Evolutionary conservation across 2,888 invertebrate genomes (phyloP).

Genomic region (Ethmia dodecea): DNA sequence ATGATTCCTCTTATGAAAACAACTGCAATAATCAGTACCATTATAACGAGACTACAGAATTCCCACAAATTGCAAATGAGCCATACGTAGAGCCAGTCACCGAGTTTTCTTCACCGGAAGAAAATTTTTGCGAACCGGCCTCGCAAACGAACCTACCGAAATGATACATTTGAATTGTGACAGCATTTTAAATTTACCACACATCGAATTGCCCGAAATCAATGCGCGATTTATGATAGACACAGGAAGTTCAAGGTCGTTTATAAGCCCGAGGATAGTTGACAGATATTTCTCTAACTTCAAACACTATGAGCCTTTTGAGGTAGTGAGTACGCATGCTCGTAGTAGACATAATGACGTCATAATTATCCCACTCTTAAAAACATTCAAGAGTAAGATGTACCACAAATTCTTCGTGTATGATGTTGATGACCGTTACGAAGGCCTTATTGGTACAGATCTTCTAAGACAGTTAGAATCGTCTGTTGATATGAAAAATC

Average conservation of each 20-base stretch:
- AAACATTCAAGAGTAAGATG: slow-evolving; percentile 5
- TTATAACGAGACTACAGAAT: too few relatives aligned
- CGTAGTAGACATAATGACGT: slow-evolving; percentile 9
- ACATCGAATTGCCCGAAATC: slow-evolving; percentile 16
- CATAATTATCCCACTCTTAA: slow-evolving; percentile 7
- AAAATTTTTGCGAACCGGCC: slow-evolving; percentile 6
- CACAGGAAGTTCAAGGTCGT: slow-evolving; percentile 16
- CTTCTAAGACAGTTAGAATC: slow-evolving; percentile 14
- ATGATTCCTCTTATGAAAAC: too few relatives aligned
- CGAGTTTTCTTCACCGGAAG: too few relatives aligned
- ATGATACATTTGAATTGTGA: slow-evolving; percentile 5
- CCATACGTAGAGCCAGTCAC: too few relatives aligned
- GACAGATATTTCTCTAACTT: slow-evolving; percentile 8
- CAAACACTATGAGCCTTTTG: slow-evolving; percentile 7
- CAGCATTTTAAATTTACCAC: slow-evolving; percentile 7
- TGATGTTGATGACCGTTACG: slow-evolving; percentile 15
- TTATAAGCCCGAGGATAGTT: slow-evolving; percentile 13
- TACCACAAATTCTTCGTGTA: slow-evolving; percentile 19
- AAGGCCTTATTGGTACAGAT: slow-evolving; percentile 17
- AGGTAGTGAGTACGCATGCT: slow-evolving; percentile 13
- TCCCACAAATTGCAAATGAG: too few relatives aligned
- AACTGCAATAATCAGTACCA: too few relatives aligned
- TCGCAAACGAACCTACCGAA: slow-evolving; percentile 2
- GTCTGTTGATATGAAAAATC: slow-evolving; percentile 9
- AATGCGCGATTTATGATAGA: slow-evolving; percentile 16